Percentiles rank a stretch among this genome's conserved stretches.
phyloP scores from a whole-genome alignment of 2,797 vertebrate species.

The Cynopterus sphinx region DNA sequence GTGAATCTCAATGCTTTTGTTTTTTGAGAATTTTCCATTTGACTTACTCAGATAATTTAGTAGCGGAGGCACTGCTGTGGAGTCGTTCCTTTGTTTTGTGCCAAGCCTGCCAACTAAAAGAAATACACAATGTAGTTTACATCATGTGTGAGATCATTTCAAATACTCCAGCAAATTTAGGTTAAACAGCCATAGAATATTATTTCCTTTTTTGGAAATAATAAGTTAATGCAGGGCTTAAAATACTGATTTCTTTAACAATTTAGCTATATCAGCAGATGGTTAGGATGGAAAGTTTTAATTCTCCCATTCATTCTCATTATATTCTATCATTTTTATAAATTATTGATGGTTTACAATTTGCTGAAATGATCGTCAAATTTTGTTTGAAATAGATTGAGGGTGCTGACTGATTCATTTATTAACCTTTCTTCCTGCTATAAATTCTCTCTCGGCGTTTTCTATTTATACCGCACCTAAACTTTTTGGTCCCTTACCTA shows the following conservation, averaged over 20 bases:
- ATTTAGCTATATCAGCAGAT: not conserved
- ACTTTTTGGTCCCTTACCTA: not conserved
- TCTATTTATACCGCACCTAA: not conserved
- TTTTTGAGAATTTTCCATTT: not conserved
- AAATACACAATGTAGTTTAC: not conserved
- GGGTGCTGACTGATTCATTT: not conserved
- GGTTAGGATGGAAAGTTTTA: not conserved
- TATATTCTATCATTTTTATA: not conserved
- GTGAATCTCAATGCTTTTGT: not conserved
- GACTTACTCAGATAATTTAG: not conserved
- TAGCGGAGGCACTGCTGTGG: not conserved
- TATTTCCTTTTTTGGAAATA: not conserved
- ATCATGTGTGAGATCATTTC: not conserved
- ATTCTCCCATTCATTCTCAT: not conserved
- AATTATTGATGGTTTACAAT: not conserved
- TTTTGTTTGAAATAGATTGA: not conserved
- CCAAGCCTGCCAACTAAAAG: not conserved
- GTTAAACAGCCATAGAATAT: not conserved
- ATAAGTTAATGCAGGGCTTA: not conserved
- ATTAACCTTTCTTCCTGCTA: constrained; percentile 11
- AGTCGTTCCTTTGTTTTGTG: not conserved
- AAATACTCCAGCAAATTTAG: not conserved
- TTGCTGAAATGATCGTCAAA: not conserved
- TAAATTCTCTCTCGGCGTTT: not conserved
- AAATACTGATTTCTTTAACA: not conserved